Evolutionary conservation across 2,113 vertebrate genomes (phyloP).

Genomic region (Tretioscincus oriximinensis): DNA sequence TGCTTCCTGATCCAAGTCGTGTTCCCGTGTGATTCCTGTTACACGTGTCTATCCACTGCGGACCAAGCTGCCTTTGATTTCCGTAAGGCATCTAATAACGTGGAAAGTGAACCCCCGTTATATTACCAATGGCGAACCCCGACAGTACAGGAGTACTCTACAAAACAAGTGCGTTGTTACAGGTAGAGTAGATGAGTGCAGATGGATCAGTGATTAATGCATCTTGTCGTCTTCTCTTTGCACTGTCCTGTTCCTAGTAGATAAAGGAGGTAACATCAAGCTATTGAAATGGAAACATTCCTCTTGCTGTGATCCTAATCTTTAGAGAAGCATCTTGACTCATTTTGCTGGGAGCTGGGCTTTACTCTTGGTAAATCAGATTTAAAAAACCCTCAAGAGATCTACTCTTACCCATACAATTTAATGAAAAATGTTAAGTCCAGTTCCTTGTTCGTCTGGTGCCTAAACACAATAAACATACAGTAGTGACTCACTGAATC

Average conservation of each 20-base stretch:
- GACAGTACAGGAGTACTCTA: no score
- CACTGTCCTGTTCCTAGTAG: constrained; percentile 21
- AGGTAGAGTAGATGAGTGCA: neutral
- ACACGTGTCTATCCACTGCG: no score
- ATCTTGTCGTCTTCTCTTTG: neutral
- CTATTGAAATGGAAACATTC: constrained; percentile 64
- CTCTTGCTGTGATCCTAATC: constrained; percentile 69
- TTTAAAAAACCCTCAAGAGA: constrained; percentile 65
- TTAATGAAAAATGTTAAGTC: constrained; percentile 67
- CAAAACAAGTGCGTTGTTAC: constrained; percentile 1
- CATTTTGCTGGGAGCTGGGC: constrained; percentile 67
- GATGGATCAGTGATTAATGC: neutral
- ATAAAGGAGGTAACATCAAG: constrained; percentile 23
- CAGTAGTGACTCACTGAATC: neutral
- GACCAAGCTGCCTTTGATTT: no score
- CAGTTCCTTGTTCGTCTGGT: constrained; percentile 49
- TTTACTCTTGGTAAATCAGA: constrained; percentile 63
- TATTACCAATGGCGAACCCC: no score
- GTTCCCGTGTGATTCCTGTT: no score
- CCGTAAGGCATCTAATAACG: no score
- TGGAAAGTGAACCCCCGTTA: no score
- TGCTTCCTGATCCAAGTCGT: no score
- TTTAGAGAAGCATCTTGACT: constrained; percentile 60
- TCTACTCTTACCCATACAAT: constrained; percentile 57
- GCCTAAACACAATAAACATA: constrained; percentile 42